These are phyloP conservation scores for Anarsia innoxiella DNA, from an alignment of 2,888 invertebrate species.

Conservation along the genomic window DNA sequence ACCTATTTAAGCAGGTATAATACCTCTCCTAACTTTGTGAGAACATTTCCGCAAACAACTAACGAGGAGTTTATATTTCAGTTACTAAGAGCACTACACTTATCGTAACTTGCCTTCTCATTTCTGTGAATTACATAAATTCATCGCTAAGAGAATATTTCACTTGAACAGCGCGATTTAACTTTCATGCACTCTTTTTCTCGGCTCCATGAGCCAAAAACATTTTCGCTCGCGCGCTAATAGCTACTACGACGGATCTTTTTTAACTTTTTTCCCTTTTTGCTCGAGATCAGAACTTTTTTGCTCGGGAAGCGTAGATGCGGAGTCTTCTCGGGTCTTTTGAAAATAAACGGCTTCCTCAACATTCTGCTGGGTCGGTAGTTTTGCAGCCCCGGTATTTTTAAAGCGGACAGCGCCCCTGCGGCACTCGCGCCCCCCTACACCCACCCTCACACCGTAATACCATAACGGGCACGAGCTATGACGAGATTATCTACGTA, in stretches of 20 bases:
- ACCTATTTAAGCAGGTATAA: no score
- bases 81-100: no score
- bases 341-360: conserved; percentile 67
- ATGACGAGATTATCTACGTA: conserved; percentile 74
- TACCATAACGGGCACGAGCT: conserved; percentile 74
- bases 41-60: no score
- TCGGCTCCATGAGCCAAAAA: conserved; percentile 35
- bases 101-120: no score
- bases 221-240: conserved; percentile 38
- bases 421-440: conserved; percentile 49
- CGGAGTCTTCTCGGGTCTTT: conserved; percentile 51
- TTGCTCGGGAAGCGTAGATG: conserved; percentile 39
- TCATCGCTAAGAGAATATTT: no score
- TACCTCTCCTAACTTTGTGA: no score
- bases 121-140: no score
- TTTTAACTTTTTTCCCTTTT: conserved; percentile 34
- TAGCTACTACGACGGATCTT: conserved; percentile 32
- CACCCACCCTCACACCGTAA: conserved; percentile 61
- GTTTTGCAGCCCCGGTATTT: conserved; percentile 65
- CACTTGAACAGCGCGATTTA: conserved; percentile 25
- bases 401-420: conserved; percentile 69
- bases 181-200: conserved; percentile 28
- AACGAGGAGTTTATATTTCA: no score
- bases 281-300: conserved; percentile 52
- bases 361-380: conserved; percentile 54